Evolutionary conservation across 2,797 vertebrate genomes (phyloP).

Genomic region (Fundulus diaphanus): DNA sequence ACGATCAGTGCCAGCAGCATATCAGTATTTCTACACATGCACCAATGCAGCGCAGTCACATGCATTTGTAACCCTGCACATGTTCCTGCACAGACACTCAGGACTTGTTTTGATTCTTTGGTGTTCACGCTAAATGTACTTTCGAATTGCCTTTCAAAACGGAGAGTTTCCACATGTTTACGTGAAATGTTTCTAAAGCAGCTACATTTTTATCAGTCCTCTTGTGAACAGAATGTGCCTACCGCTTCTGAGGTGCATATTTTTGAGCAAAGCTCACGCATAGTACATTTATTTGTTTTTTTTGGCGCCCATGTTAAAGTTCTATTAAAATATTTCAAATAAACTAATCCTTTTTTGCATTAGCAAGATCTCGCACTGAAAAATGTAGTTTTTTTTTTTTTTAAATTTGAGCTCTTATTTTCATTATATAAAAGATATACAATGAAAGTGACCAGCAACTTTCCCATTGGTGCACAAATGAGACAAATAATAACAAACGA

Average conservation of each 20-base stretch:
- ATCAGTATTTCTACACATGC: slow-evolving; percentile 74
- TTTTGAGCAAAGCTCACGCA: slow-evolving; percentile 18
- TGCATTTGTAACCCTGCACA: slow-evolving; percentile 53
- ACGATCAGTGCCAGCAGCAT: slow-evolving; percentile 46
- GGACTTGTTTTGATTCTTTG: slow-evolving; percentile 64
- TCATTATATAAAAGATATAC: background rate
- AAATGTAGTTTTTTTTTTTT: background rate
- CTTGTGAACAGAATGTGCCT: slow-evolving; percentile 43
- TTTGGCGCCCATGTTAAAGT: background rate
- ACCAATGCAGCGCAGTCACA: slow-evolving; percentile 31
- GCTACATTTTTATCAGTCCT: slow-evolving; percentile 53
- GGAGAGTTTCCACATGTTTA: slow-evolving; percentile 76
- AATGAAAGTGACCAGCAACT: background rate
- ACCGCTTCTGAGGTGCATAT: slow-evolving; percentile 49
- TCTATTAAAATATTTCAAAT: background rate
- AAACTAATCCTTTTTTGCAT: background rate
- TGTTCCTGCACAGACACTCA: slow-evolving; percentile 63
- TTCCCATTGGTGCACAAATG: background rate
- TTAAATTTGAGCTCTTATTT: background rate
- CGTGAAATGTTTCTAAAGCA: slow-evolving; percentile 71
- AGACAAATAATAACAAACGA: background rate
- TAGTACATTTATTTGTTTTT: slow-evolving; percentile 3
- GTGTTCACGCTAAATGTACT: slow-evolving; percentile 49
- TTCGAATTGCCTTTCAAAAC: slow-evolving; percentile 66
- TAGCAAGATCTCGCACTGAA: background rate